phyloP scores from a whole-genome alignment of 2,797 vertebrate species.

The Microtus agrestis region DNA sequence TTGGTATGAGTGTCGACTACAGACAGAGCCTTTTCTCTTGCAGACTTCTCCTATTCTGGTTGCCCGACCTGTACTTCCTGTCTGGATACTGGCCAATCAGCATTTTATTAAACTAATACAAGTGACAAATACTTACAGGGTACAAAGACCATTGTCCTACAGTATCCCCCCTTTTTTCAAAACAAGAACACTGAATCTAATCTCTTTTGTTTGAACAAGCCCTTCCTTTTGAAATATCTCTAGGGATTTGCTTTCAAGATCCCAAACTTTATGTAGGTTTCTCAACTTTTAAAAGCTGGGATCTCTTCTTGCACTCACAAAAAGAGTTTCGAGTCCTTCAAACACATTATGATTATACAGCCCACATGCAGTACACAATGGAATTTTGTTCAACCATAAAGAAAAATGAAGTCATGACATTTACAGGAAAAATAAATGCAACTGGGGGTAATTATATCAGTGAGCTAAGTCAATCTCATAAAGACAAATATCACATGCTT shows the following conservation, averaged over 20 bases:
- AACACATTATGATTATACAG: slow-evolving; percentile 13
- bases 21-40: no score
- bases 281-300: background rate
- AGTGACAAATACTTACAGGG: no score
- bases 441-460: background rate
- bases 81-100: no score
- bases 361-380: background rate
- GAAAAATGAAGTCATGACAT: slow-evolving; percentile 2
- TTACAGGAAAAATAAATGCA: background rate
- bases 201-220: background rate
- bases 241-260: background rate
- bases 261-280: background rate
- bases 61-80: no score
- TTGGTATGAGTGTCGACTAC: no score
- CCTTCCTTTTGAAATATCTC: slow-evolving; percentile 39
- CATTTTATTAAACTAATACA: no score
- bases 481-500: background rate
- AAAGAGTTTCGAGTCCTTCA: background rate
- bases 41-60: no score
- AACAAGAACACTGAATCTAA: no score
- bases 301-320: slow-evolving; percentile 8
- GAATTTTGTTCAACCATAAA: background rate
- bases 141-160: no score
- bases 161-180: no score
- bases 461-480: background rate